Conservation (phyloP, 2,113 vertebrate genomes). For the Oreochromis spilurus region DNA sequence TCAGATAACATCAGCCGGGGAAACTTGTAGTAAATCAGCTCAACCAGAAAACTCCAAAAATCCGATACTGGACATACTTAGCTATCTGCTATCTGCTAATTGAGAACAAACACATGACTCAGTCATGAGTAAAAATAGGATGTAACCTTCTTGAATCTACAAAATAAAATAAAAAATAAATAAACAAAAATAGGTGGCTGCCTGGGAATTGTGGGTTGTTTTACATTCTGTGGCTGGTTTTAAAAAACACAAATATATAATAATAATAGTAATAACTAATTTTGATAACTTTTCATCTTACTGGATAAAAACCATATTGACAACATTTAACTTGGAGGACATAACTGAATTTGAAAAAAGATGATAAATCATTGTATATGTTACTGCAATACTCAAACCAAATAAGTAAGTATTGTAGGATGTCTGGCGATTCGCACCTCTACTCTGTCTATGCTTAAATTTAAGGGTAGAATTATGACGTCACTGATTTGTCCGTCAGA, state of each 20-base stretch:
- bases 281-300: neutral
- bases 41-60: neutral
- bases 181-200: neutral
- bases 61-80: neutral
- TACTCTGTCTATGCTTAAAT: neutral
- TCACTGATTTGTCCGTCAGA: neutral
- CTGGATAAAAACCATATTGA: neutral
- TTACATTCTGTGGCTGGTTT: neutral
- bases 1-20: neutral
- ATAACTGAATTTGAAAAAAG: neutral
- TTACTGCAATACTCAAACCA: too few relatives aligned
- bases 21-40: neutral
- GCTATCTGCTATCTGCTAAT: neutral
- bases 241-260: neutral
- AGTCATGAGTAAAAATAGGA: neutral
- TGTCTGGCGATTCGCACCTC: too few relatives aligned
- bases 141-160: neutral
- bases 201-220: neutral
- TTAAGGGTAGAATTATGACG: neutral
- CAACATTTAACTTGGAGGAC: neutral
- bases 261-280: neutral
- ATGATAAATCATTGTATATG: too few relatives aligned
- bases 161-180: neutral
- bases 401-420: too few relatives aligned
- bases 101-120: neutral